These are phyloP conservation scores for Bufo bufo DNA, from an alignment of 2,113 vertebrate genomes.

Conservation along the genomic window DNA sequence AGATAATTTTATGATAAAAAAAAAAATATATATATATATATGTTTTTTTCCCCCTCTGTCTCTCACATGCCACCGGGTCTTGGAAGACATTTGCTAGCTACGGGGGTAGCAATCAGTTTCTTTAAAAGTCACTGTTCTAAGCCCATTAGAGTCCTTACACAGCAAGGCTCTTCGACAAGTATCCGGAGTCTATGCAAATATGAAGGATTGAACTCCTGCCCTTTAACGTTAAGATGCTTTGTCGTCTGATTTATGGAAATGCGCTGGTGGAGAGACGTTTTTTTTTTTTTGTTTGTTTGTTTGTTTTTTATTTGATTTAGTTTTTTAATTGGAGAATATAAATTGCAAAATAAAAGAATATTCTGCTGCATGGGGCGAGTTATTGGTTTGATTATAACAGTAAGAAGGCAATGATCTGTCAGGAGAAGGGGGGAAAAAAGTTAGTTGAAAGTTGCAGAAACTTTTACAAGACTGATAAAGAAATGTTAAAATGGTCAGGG, in stretches of 20 bases:
- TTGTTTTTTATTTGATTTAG: constrained; percentile 16
- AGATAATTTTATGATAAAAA: constrained; percentile 84
- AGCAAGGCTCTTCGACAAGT: constrained; percentile 89
- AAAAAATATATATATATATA: constrained; percentile 62
- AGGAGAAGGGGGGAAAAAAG: background rate
- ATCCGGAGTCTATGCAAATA: constrained; percentile 79
- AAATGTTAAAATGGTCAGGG: background rate
- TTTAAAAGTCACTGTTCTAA: constrained; percentile 86
- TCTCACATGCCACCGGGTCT: constrained; percentile 88
- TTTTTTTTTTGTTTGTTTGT: background rate
- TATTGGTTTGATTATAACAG: constrained; percentile 59
- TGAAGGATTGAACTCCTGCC: constrained; percentile 73
- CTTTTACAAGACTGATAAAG: background rate
- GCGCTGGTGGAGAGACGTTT: constrained; percentile 65
- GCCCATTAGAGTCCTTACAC: constrained; percentile 90
- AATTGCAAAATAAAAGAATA: constrained; percentile 71
- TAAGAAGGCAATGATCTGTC: constrained; percentile 57
- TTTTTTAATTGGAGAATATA: constrained; percentile 71
- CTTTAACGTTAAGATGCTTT: constrained; percentile 76
- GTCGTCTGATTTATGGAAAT: constrained; percentile 79
- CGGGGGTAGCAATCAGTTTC: constrained; percentile 89
- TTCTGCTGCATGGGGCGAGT: constrained; percentile 44
- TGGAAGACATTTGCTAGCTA: constrained; percentile 94
- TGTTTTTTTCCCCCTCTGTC: background rate
- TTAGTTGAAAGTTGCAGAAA: background rate